Evolutionary conservation across 2,888 invertebrate genomes (phyloP).

Genomic region (Gastrophysa polygoni): DNA sequence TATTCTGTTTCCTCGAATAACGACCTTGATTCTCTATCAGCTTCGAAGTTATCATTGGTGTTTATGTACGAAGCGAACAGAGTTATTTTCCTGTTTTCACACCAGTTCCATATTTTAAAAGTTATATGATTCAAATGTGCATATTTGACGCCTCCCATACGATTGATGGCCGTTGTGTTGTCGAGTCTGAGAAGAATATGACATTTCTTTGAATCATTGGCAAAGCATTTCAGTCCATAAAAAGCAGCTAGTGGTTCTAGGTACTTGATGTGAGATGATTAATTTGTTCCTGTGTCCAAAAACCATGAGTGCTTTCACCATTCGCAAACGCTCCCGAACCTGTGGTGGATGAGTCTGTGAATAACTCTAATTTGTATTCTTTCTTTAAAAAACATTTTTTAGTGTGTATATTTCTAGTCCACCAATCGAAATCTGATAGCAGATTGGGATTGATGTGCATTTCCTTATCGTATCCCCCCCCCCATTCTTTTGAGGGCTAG

Average conservation of each 20-base stretch:
- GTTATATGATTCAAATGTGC: not conserved
- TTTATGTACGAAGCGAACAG: constrained; percentile 2
- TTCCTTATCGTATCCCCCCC: not conserved
- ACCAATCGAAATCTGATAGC: constrained; percentile 12
- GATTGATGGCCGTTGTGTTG: not conserved
- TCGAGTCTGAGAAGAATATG: constrained; percentile 1
- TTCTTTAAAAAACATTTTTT: not conserved
- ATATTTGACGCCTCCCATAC: not conserved
- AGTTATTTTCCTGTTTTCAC: not conserved
- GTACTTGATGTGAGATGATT: not conserved
- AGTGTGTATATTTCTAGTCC: not conserved
- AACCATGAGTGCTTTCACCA: not conserved
- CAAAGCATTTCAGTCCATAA: constrained; percentile 1
- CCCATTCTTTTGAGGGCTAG: not conserved
- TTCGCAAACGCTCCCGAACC: not conserved
- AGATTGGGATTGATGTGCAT: not conserved
- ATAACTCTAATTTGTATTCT: constrained; percentile 7
- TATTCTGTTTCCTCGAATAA: not conserved
- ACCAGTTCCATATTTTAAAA: not conserved
- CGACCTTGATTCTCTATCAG: not conserved
- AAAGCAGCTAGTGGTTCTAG: constrained; percentile 4
- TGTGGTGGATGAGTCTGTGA: constrained; percentile 11
- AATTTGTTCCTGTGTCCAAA: not conserved
- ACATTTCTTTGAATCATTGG: not conserved
- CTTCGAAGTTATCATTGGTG: not conserved